These are phyloP conservation scores for Sapajus apella DNA, from an alignment of 2,113 vertebrate species.

Conservation along the genomic window DNA sequence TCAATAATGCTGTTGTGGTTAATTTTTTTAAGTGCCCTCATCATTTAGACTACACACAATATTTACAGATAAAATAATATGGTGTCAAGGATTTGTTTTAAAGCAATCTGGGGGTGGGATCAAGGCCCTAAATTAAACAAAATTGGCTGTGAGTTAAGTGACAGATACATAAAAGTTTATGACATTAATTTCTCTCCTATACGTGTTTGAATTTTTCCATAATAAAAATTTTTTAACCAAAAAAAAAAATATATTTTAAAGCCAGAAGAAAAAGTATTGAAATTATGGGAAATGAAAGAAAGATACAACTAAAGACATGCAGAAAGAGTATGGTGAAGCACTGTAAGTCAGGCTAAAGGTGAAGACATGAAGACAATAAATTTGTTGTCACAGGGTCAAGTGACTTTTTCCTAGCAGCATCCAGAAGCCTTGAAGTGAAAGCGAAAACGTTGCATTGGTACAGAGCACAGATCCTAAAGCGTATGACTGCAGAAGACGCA, in stretches of 20 bases:
- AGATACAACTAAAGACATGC: background rate
- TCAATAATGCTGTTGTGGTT: background rate
- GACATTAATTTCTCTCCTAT: background rate
- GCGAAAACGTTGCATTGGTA: background rate
- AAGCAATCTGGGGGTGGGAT: background rate
- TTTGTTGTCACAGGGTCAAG: background rate
- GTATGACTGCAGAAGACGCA: background rate
- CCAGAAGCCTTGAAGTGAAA: background rate
- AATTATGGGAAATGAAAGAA: background rate
- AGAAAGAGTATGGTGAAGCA: background rate
- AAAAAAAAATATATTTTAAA: background rate
- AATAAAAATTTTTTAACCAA: background rate
- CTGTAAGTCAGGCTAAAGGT: background rate
- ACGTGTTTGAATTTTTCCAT: background rate
- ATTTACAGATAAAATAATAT: background rate
- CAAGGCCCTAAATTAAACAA: background rate
- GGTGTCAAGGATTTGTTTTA: background rate
- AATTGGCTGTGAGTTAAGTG: background rate
- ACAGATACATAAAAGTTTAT: background rate
- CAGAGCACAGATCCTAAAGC: background rate
- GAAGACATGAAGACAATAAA: background rate
- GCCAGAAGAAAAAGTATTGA: background rate
- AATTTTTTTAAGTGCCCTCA: slow-evolving; percentile 1
- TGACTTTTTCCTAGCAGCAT: background rate
- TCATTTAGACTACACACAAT: background rate